phyloP scores from a whole-genome alignment of 1,140 invertebrate species.

The Asbolus verrucosus region DNA sequence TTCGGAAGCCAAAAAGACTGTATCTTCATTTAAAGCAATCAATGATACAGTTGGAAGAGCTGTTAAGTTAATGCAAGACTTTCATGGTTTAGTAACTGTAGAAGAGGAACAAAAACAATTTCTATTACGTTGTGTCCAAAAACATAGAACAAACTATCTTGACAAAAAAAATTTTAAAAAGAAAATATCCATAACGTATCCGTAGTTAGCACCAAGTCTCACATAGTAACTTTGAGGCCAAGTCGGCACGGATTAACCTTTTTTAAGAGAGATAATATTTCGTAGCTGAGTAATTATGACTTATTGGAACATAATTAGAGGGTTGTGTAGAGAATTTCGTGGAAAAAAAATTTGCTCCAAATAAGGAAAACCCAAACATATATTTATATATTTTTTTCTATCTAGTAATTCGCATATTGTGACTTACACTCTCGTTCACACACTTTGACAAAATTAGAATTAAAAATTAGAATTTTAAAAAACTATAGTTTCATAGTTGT shows the following conservation, averaged over 20 bases:
- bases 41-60: constrained; percentile 61
- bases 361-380: constrained; percentile 45
- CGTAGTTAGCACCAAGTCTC: neutral
- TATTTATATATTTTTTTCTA: too few relatives aligned
- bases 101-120: constrained; percentile 59
- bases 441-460: too few relatives aligned
- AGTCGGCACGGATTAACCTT: constrained; percentile 27
- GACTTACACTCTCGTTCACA: too few relatives aligned
- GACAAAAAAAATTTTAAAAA: constrained; percentile 53
- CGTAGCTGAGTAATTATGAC: too few relatives aligned
- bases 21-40: constrained; percentile 50
- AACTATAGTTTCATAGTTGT: too few relatives aligned
- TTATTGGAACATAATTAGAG: too few relatives aligned
- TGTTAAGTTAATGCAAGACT: constrained; percentile 63
- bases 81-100: constrained; percentile 54
- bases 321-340: too few relatives aligned
- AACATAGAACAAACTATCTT: constrained; percentile 56
- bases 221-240: neutral
- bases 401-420: too few relatives aligned
- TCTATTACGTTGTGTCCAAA: constrained; percentile 56
- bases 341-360: too few relatives aligned
- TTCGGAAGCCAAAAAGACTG: constrained; percentile 21
- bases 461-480: too few relatives aligned
- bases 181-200: constrained; percentile 17
- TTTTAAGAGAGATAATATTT: too few relatives aligned